These are phyloP conservation scores for Ischnura elegans DNA, from an alignment of 2,888 invertebrate genomes.

Conservation along the genomic window DNA sequence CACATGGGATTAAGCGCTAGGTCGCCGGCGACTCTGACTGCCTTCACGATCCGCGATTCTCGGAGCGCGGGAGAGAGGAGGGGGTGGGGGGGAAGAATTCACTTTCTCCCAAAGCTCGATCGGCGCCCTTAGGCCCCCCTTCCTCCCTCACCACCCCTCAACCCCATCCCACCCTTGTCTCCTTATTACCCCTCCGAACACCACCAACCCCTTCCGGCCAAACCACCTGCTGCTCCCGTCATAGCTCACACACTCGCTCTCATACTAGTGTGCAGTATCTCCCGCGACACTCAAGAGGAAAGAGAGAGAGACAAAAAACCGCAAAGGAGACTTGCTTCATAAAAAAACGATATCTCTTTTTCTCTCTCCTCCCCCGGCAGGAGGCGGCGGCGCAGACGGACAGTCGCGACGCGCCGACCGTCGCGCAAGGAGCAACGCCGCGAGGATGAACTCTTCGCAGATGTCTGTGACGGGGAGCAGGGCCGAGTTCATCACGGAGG, in stretches of 20 bases:
- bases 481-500: constrained; percentile 82
- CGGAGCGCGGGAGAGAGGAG: no score
- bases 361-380: neutral
- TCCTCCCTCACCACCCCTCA: neutral
- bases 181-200: neutral
- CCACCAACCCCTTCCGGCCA: neutral
- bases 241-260: neutral
- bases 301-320: neutral
- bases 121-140: neutral
- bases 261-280: neutral
- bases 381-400: neutral
- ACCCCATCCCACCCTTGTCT: neutral
- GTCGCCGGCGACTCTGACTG: neutral
- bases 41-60: neutral
- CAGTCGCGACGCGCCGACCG: neutral
- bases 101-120: neutral
- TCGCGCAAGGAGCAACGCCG: neutral
- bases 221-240: constrained; percentile 33
- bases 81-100: neutral
- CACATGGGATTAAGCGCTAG: neutral
- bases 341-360: neutral
- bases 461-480: constrained; percentile 77
- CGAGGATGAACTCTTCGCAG: constrained; percentile 47
- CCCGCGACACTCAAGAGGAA: neutral
- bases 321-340: no score